phyloP scores from a whole-genome alignment of 2,797 vertebrate genomes.

The Columba guinea region DNA sequence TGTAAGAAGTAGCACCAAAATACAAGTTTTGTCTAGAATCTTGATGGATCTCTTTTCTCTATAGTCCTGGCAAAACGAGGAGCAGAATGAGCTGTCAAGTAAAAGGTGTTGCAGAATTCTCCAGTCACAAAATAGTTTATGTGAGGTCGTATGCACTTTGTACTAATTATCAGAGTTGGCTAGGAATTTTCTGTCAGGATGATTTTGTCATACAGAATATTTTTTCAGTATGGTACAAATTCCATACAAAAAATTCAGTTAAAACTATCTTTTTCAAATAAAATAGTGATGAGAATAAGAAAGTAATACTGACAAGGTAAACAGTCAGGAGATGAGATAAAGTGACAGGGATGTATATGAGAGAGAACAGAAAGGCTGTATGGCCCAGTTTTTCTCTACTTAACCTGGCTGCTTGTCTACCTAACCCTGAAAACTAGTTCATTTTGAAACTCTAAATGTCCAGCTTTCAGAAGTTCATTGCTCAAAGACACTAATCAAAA shows the following conservation, averaged over 20 bases:
- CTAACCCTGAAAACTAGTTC: background rate
- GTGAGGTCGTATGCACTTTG: background rate
- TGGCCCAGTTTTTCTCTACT: background rate
- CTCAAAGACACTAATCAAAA: background rate
- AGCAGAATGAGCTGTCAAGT: background rate
- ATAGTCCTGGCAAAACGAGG: background rate
- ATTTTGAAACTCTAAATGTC: background rate
- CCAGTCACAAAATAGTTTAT: background rate
- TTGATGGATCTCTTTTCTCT: background rate
- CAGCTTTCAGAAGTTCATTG: background rate
- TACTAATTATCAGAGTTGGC: background rate
- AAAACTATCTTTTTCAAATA: background rate
- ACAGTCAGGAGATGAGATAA: background rate
- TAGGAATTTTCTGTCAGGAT: background rate
- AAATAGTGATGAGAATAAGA: background rate
- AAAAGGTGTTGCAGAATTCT: background rate
- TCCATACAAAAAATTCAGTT: background rate
- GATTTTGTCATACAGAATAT: background rate
- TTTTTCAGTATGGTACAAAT: background rate
- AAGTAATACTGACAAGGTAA: background rate
- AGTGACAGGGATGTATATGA: background rate
- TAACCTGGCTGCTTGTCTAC: background rate
- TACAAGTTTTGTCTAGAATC: background rate
- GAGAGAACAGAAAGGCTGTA: background rate
- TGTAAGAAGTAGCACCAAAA: background rate